Evolutionary conservation across 2,113 vertebrate genomes (phyloP), one percentile per base, ranked within the genome.

Genomic region (Benitochromis conjunctus): DNA sequence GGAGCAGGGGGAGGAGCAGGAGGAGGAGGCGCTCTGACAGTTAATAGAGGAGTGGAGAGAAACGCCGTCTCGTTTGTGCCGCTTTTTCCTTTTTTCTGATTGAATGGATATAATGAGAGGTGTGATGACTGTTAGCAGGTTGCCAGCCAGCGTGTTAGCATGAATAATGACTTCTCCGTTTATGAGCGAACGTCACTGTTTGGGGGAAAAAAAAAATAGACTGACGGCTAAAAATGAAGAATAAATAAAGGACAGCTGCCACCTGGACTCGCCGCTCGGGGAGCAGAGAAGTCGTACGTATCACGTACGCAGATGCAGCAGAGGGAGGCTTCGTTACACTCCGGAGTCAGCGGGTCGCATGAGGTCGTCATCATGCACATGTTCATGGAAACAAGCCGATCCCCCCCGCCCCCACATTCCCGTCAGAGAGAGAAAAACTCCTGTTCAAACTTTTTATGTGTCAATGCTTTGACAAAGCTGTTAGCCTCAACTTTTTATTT

Each of bases 41-140:
- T 57, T 82, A 82, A 78, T 36, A 64, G 77, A 46, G 46, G 62
- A 56, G 80, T 53, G 46, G 43, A 51, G 57, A 83, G 66, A 86
- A 80, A 79, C 5, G 53, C 41, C n/a, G 41, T 43, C 51, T 79
- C 14, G 41, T 80, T 84, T 55, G 31, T 10, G 5, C 34, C 2
- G 7, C 12, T 82, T 53, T 26, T 3, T 9, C 9, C 13, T 71
- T 38, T 29, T 81, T 43, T 69, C 19, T 16, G 69, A 64, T 21
- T 84, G 82, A 81, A 58, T 18, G 74, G 80, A 79, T 77, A n/a
- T 84, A 81, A 87, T 26, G 48, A 79, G 71, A 87, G 34, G 77
- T 82, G 84, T 29, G 54, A 69, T n/a, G 82, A 79, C 66, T 79
- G 81, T 82, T 31, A 57, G 56, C 86, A 78, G 55, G 71, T 58